phyloP scores from a whole-genome alignment of 2,888 invertebrate species.

The Mesorhabditis sp. region DNA sequence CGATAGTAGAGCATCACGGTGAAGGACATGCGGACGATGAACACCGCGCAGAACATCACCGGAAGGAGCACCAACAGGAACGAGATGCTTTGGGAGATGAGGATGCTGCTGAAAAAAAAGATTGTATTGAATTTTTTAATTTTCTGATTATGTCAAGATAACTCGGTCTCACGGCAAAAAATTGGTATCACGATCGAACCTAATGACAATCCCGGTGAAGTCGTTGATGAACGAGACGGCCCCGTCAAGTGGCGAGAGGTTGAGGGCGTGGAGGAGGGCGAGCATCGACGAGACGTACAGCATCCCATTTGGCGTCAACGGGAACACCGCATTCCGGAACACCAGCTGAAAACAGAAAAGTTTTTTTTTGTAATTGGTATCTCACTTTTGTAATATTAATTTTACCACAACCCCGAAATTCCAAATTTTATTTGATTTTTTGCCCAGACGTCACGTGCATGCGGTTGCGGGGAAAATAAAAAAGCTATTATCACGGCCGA shows the following conservation, averaged over 20 bases:
- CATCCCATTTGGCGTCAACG: not conserved
- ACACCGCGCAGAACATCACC: slow-evolving; percentile 11
- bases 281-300: not conserved
- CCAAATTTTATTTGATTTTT: no score
- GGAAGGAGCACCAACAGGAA: slow-evolving; percentile 18
- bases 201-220: not conserved
- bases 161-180: not conserved
- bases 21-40: slow-evolving; percentile 21
- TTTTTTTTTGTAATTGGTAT: no score
- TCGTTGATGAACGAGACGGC: not conserved
- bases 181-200: not conserved
- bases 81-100: slow-evolving; percentile 12
- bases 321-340: not conserved
- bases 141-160: not conserved
- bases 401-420: no score
- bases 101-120: slow-evolving; percentile 11
- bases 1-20: slow-evolving; percentile 33
- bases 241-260: not conserved
- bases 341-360: not conserved
- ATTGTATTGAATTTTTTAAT: not conserved
- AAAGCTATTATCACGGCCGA: no score
- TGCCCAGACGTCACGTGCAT: no score
- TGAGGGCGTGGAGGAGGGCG: not conserved
- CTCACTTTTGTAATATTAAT: no score
- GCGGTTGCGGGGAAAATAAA: no score